Evolutionary conservation across 2,888 invertebrate genomes (phyloP), one percentile per base, ranked within the genome.

Genomic region (Magallana nippona): DNA sequence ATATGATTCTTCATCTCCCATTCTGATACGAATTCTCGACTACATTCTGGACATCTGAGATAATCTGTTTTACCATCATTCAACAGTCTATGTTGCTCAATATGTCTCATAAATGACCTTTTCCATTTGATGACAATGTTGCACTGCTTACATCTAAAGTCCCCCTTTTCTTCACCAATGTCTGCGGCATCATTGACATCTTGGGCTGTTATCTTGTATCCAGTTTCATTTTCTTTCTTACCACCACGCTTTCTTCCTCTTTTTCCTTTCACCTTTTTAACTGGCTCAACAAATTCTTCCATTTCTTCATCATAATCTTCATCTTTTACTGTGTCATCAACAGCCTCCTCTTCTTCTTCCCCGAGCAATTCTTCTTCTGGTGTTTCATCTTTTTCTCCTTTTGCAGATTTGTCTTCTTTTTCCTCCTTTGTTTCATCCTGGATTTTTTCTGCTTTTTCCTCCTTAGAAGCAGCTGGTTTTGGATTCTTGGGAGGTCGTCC

Each of bases 1-100:
- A 82, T 22, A 17, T 82, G 82, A 71, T 82, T 82, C 27, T 82
- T 82, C 82, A 82, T 82, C 22, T 82, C 82, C 82, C 82, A 82
- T 22, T 82, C 82, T 0, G 82, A 82, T 55, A 82, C 82, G 63
- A 82, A 82, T 22, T 71, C 71, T 44, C 71, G 71, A 55, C 56
- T 17, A 22, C 82, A 82, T 63, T 60, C 71, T 71, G 58, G 17
- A 55, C 82, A 82, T 19, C 10, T 17, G 19, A 55, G 55, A 71
- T 19, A 22, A 15, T 44, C 60, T 27, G 27, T 56, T 27, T 63
- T 82, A 22, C 82, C 82, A 27, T 71, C 82, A 82, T 82, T 82
- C 22, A 71, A 15, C 55, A 60, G 22, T 11, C 58, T 55, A 22
- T 82, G 82, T 55, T 58, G 55, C 55, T 82, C 82, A 19, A 82